Evolutionary conservation across 2,888 invertebrate genomes (phyloP).

Genomic region (Gymnoscelis rufifasciata): DNA sequence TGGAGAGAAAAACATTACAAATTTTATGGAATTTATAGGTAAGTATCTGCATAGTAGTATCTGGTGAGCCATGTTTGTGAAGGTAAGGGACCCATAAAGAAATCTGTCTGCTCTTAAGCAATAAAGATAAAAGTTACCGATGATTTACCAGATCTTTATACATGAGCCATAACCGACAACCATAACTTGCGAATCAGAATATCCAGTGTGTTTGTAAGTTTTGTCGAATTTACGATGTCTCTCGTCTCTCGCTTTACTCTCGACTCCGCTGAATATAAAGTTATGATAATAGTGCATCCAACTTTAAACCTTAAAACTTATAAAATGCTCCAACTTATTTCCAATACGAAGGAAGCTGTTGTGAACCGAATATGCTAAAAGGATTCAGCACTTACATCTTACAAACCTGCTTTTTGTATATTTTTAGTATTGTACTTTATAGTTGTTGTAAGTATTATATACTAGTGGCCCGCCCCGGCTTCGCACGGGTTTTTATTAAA

Average conservation of each 20-base stretch:
- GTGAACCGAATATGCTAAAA: slow-evolving; percentile 29
- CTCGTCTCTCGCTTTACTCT: slow-evolving; percentile 57
- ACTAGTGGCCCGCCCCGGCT: too few relatives aligned
- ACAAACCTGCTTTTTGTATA: too few relatives aligned
- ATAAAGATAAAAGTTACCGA: slow-evolving; percentile 10
- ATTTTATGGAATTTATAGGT: too few relatives aligned
- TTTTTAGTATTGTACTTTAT: too few relatives aligned
- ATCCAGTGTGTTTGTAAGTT: slow-evolving; percentile 69
- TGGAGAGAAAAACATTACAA: too few relatives aligned
- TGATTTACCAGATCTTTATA: slow-evolving; percentile 39
- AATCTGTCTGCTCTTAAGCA: neutral
- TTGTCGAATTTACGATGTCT: slow-evolving; percentile 68
- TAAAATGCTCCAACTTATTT: slow-evolving; percentile 61
- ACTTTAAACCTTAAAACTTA: slow-evolving; percentile 66
- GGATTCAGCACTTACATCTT: too few relatives aligned
- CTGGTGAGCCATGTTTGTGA: too few relatives aligned
- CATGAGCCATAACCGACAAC: slow-evolving; percentile 48
- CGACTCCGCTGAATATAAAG: slow-evolving; percentile 70
- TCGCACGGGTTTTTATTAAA: too few relatives aligned
- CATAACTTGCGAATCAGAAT: slow-evolving; percentile 66
- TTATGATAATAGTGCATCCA: slow-evolving; percentile 71
- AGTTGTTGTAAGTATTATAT: too few relatives aligned
- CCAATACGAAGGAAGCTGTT: slow-evolving; percentile 47
- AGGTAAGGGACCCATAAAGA: neutral
- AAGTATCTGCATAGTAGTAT: too few relatives aligned